These are phyloP conservation scores for Manis pentadactyla DNA, from an alignment of 2,797 vertebrate genomes.

Conservation along the genomic window DNA sequence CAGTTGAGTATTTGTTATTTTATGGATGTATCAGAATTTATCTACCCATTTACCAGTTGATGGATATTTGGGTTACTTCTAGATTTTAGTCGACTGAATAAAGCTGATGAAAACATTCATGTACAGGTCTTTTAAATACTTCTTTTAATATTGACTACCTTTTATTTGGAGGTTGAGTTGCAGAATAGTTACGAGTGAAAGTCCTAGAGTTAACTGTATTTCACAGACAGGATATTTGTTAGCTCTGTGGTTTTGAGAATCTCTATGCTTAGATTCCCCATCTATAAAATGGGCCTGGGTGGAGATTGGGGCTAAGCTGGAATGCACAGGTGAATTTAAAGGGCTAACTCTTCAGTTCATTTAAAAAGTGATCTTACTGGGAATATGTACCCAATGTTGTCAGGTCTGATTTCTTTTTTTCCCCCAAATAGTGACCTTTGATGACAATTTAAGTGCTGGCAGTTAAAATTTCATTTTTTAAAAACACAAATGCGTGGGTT, in stretches of 20 bases:
- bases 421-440: neutral
- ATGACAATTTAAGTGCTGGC: conserved; percentile 24
- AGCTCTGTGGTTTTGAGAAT: neutral
- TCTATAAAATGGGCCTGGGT: neutral
- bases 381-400: neutral
- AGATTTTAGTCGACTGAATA: conserved; percentile 42
- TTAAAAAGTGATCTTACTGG: neutral
- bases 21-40: neutral
- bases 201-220: neutral
- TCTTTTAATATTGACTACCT: neutral
- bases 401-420: neutral
- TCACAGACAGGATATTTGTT: neutral
- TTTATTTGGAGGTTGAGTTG: conserved; percentile 42
- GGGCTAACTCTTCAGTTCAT: neutral
- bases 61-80: conserved; percentile 20
- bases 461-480: conserved; percentile 56
- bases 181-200: neutral
- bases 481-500: neutral
- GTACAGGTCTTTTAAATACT: conserved; percentile 33
- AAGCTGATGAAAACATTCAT: neutral
- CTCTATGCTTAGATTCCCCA: neutral
- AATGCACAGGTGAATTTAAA: neutral
- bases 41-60: neutral
- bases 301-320: neutral
- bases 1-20: neutral